Conservation (phyloP, 2,888 invertebrate genomes). For the Pandemis cinnamomeana region DNA sequence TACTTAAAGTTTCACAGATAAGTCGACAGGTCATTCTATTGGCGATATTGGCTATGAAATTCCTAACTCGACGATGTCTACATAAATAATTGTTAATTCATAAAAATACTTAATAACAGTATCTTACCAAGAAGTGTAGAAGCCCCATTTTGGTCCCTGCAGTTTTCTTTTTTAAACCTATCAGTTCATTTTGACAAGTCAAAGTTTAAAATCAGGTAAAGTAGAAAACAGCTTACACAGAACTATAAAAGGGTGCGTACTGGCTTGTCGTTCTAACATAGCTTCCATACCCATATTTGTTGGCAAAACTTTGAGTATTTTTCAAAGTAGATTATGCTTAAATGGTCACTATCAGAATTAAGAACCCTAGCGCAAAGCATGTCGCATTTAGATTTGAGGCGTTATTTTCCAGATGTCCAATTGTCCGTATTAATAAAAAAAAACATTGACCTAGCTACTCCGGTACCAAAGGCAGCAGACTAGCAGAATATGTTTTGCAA, state of each 20-base stretch:
- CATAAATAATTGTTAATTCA: conserved; percentile 75
- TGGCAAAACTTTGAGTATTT: too few species aligned
- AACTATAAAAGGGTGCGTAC: conserved; percentile 16
- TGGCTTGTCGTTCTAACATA: conserved; percentile 7
- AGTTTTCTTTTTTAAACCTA: conserved; percentile 52
- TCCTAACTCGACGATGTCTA: conserved; percentile 69
- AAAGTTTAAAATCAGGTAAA: conserved; percentile 28
- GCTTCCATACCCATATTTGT: background rate
- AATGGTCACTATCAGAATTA: too few species aligned
- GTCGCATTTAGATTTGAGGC: too few species aligned
- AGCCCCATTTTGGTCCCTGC: conserved; percentile 64
- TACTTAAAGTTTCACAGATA: conserved; percentile 10
- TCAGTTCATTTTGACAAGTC: conserved; percentile 54
- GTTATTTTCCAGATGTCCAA: too few species aligned
- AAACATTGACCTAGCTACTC: too few species aligned
- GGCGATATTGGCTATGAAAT: conserved; percentile 67
- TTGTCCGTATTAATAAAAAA: too few species aligned
- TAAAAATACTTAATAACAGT: conserved; percentile 58
- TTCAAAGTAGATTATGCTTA: too few species aligned
- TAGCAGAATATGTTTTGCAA: too few species aligned
- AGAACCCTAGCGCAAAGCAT: too few species aligned
- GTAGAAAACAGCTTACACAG: conserved; percentile 28
- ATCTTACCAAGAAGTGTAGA: conserved; percentile 53
- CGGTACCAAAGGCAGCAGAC: too few species aligned
- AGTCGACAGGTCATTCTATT: conserved; percentile 56